Percentiles rank a stretch among this genome's conserved stretches.
These are phyloP conservation scores for Carettochelys insculpta DNA, from an alignment of 2,113 vertebrate genomes.

Conservation along the genomic window DNA sequence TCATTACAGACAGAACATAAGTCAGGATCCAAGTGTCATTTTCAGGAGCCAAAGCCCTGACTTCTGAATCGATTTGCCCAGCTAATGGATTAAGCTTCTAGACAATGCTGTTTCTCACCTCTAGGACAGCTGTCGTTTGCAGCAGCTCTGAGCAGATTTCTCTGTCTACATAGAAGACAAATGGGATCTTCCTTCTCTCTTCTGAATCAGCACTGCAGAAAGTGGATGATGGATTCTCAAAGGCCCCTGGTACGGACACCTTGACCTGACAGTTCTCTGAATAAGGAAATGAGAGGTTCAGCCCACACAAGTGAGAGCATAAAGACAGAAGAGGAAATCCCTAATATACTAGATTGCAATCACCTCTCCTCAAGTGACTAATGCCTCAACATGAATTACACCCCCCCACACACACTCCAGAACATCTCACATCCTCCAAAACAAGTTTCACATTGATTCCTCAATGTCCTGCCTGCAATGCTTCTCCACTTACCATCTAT, in stretches of 20 bases:
- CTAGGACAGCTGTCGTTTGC: conserved; percentile 36
- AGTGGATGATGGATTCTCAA: conserved; percentile 53
- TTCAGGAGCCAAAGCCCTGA: not conserved
- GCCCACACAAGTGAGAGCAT: not conserved
- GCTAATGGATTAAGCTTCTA: not conserved
- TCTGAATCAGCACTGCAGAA: not conserved
- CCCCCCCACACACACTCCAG: too few relatives aligned
- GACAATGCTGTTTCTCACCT: conserved; percentile 42
- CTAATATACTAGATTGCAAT: not conserved
- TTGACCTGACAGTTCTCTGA: conserved; percentile 55
- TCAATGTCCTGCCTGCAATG: not conserved
- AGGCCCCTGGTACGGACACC: conserved; percentile 68
- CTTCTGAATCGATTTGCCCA: not conserved
- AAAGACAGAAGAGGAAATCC: not conserved
- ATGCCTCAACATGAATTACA: too few relatives aligned
- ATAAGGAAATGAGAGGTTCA: not conserved
- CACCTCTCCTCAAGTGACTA: not conserved
- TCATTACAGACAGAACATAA: not conserved
- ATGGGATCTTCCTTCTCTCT: not conserved
- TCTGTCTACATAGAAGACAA: conserved; percentile 64
- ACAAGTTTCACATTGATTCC: not conserved
- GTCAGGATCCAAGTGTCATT: too few relatives aligned
- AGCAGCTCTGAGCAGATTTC: conserved; percentile 43
- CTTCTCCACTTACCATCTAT: not conserved
- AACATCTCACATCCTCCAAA: not conserved